phyloP scores from a whole-genome alignment of 2,888 invertebrate genomes.

The Dermolepida albohirtum region DNA sequence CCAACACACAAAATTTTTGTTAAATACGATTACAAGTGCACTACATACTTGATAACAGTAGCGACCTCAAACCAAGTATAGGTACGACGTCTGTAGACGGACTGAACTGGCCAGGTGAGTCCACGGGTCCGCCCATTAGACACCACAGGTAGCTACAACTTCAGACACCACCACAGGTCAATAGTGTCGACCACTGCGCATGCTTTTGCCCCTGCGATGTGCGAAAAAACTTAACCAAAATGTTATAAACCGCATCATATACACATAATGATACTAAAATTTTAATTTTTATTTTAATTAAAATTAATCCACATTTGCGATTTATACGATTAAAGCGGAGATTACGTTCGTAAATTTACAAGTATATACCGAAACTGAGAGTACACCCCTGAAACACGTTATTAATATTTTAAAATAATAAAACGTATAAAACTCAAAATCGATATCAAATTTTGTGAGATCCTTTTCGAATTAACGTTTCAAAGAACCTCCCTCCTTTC shows the following conservation, averaged over 20 bases:
- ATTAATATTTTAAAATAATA: no score
- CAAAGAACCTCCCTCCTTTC: no score
- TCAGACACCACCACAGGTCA: conserved; percentile 56
- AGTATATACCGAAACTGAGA: no score
- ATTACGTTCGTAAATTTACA: no score
- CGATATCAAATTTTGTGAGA: no score
- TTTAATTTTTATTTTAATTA: no score
- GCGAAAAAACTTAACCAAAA: conserved; percentile 20
- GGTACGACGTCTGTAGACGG: conserved; percentile 60
- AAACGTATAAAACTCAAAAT: no score
- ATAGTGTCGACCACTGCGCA: conserved; percentile 53
- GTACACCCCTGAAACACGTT: no score
- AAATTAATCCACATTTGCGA: no score
- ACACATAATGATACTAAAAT: conserved; percentile 26
- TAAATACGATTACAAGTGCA: conserved; percentile 41
- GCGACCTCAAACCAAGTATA: conserved; percentile 57
- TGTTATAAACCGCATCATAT: not conserved
- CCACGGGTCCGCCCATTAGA: conserved; percentile 61
- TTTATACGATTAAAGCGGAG: no score
- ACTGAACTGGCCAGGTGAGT: conserved; percentile 63
- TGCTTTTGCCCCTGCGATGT: conserved; percentile 54
- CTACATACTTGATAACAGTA: conserved; percentile 50
- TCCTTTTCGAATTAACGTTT: no score
- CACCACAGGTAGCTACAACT: conserved; percentile 62
- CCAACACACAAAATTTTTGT: conserved; percentile 11